A percentile compares a stretch with the other conserved stretches of the same genome.
phyloP scores from a whole-genome alignment of 1,140 invertebrate species.

The Ostrea denselamellosa region DNA sequence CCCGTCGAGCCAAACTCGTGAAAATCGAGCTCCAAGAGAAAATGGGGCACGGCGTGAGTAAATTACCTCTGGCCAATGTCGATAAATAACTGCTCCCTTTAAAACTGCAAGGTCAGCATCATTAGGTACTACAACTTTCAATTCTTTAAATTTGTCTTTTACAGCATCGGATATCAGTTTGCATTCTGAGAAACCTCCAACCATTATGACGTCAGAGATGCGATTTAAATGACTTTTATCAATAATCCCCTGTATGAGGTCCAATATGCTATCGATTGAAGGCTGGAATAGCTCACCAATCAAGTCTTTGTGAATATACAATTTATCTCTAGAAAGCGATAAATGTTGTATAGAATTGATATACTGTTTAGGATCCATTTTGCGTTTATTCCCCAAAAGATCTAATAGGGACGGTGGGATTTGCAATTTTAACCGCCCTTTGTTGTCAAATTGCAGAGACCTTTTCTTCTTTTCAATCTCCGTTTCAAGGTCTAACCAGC shows the following conservation, averaged over 20 bases:
- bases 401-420: background rate
- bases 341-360: background rate
- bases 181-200: conserved; percentile 42
- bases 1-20: background rate
- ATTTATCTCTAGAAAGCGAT: background rate
- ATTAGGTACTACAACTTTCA: conserved; percentile 25
- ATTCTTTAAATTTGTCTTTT: background rate
- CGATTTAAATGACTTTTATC: background rate
- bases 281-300: background rate
- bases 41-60: background rate
- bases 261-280: conserved; percentile 13
- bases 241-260: background rate
- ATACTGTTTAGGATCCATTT: background rate
- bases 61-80: conserved; percentile 38
- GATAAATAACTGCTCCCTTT: conserved; percentile 45
- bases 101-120: conserved; percentile 45
- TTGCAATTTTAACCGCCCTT: background rate
- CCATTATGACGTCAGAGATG: conserved; percentile 31
- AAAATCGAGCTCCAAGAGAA: background rate
- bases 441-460: background rate
- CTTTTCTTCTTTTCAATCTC: conserved; percentile 45
- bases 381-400: background rate
- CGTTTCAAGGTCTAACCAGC: conserved; percentile 13
- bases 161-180: conserved; percentile 6
- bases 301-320: conserved; percentile 5